A percentile compares a stretch with the other conserved stretches of the same genome.
Conservation (phyloP, 2,888 invertebrate species). For the Halocaridina rubra region DNA sequence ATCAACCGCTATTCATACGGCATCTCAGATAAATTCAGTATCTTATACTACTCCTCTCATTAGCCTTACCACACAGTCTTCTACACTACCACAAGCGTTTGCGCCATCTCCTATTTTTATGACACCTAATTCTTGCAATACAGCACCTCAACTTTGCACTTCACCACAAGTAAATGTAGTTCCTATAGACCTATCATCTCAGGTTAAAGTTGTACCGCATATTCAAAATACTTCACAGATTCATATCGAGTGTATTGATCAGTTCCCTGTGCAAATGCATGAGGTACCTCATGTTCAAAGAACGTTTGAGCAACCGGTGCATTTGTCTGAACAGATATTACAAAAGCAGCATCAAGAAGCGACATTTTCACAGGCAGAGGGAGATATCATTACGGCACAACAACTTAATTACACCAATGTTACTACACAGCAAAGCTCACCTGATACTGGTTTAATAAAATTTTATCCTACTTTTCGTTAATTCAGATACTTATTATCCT, state of each 20-base stretch:
- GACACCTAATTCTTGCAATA: neutral
- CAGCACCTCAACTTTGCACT: neutral
- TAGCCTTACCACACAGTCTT: too few relatives aligned
- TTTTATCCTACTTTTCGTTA: constrained; percentile 46
- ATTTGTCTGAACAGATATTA: neutral
- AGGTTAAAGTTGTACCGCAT: neutral
- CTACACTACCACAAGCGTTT: neutral
- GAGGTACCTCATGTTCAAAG: neutral
- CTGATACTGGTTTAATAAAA: constrained; percentile 50
- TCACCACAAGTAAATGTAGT: neutral
- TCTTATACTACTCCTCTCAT: neutral
- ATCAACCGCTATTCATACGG: neutral
- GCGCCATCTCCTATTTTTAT: neutral
- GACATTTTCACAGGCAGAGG: neutral
- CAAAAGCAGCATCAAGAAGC: neutral
- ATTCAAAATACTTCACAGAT: neutral
- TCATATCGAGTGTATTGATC: neutral
- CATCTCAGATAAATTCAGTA: neutral
- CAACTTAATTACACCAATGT: neutral
- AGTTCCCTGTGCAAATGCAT: neutral
- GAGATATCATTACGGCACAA: neutral
- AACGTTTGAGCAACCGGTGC: neutral
- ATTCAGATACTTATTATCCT: constrained; percentile 33
- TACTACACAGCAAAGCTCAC: neutral
- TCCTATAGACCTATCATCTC: neutral